Evolutionary conservation across 2,888 invertebrate genomes (phyloP), one percentile per base, ranked within the genome.

Genomic region (Pristionchus entomophagus): DNA sequence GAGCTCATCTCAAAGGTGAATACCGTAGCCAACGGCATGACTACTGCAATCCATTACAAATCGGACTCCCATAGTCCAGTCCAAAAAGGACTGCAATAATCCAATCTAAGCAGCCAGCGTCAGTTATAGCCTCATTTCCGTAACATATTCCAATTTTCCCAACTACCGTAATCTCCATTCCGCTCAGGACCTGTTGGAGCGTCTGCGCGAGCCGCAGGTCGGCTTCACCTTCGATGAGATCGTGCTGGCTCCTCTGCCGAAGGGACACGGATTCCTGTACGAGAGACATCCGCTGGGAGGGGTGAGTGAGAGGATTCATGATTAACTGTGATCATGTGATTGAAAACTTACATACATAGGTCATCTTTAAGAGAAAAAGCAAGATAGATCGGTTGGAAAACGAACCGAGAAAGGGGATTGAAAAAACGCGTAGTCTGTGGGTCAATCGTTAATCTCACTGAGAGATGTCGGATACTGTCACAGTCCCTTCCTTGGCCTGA

Each of bases 211-310:
- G 84, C 93, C 93, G 10, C 89, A 91, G 84, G 88, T 93, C 26
- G 86, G 88, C n/a, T 86, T 86, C 26, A 90, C 90, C 56, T 86
- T 90, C 29, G 93, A 93, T 84, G 89, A 89, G 69, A 89, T 91
- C 56, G 90, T 91, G 29, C 87, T 91, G 88, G 90, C 88, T 29
- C 91, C 91, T 6, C 84, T 91, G 29, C 90, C 90, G 29, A 93
- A 93, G 78, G 93, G 93, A 14, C 91, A 92, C 86, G 93, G 93
- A 41, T 93, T 93, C 86, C 87, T 93, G 80, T 93, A 93, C 86
- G 93, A 93, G 59, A 86, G 90, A 51, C 93, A 93, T 88, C 93
- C 93, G 0, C 86, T 87, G 49, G 88, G 91, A 73, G 87, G 89
- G 82, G 92, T 92, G 38, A 80, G 88, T 73, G 22, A 26, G 19